Conservation (phyloP, 37 sponge, comb jelly and placozoan species). For the Chondrilla cf. caribensis region DNA sequence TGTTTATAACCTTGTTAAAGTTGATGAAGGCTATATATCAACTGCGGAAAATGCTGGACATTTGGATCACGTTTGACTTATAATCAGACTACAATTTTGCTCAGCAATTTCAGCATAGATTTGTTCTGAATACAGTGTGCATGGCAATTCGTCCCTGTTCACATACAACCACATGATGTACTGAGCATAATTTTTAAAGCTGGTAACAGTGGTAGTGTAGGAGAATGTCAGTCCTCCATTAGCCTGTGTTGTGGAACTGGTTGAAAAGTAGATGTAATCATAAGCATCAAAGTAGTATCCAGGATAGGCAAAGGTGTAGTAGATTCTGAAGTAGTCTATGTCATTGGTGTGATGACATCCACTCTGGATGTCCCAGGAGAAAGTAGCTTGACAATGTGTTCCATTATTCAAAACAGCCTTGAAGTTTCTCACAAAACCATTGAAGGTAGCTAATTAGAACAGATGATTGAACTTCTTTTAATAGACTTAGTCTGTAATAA, state of each 20-base stretch:
- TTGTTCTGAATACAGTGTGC: not conserved
- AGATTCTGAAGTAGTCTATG: not conserved
- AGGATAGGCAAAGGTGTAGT: not conserved
- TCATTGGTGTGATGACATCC: not conserved
- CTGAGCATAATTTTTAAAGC: not conserved
- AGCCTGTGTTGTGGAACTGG: not conserved
- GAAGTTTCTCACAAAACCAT: not conserved
- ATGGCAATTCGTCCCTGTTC: not conserved
- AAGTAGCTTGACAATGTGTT: not conserved
- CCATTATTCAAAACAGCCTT: not conserved
- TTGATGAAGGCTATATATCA: too few species aligned
- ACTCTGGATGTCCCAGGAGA: not conserved
- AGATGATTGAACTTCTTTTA: too few species aligned
- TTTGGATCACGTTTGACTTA: too few species aligned
- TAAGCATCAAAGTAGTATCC: not conserved
- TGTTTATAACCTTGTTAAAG: too few species aligned
- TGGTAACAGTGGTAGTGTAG: conserved; percentile 11
- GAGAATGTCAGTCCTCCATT: not conserved
- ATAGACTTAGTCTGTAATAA: too few species aligned
- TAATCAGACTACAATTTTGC: too few species aligned
- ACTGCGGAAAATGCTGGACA: too few species aligned
- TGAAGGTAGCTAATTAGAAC: not conserved
- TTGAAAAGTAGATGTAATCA: not conserved
- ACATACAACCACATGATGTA: not conserved
- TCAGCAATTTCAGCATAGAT: conserved; percentile 13